Conservation (phyloP, 2,888 invertebrate genomes). For the Hypolimnas misippus region DNA sequence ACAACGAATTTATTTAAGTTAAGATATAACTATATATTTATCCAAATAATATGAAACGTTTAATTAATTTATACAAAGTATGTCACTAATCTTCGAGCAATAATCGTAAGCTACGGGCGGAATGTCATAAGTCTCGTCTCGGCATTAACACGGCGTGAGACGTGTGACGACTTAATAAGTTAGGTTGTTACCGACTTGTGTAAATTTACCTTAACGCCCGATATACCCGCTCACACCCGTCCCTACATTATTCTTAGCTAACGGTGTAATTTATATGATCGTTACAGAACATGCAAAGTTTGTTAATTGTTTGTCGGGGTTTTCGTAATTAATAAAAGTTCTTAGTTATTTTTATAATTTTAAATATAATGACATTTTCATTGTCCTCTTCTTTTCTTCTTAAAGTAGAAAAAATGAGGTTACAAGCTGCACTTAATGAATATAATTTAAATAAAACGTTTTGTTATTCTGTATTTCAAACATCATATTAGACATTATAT, state of each 20-base stretch:
- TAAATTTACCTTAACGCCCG: constrained; percentile 81
- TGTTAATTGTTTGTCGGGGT: constrained; percentile 37
- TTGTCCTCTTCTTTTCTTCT: too few relatives aligned
- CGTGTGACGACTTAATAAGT: constrained; percentile 78
- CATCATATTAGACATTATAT: too few relatives aligned
- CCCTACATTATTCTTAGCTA: constrained; percentile 78
- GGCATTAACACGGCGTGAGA: constrained; percentile 55
- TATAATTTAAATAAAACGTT: too few relatives aligned
- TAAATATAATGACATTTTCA: too few relatives aligned
- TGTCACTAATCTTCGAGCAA: constrained; percentile 27
- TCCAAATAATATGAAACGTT: not conserved
- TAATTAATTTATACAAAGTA: constrained; percentile 30
- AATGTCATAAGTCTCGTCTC: constrained; percentile 66
- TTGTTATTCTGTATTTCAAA: too few relatives aligned
- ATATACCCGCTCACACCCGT: constrained; percentile 65
- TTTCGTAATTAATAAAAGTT: not conserved
- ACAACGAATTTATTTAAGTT: too few relatives aligned
- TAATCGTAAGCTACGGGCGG: constrained; percentile 38
- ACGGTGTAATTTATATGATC: constrained; percentile 75
- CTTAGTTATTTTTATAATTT: not conserved
- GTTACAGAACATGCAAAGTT: constrained; percentile 54
- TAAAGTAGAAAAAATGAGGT: too few relatives aligned
- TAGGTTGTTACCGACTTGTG: constrained; percentile 77
- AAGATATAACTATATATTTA: not conserved
- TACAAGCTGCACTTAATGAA: too few relatives aligned